A percentile compares a stretch with the other conserved stretches of the same genome.
Evolutionary conservation across 2,113 vertebrate species (phyloP).

Genomic region (Thamnophis sirtalis): DNA sequence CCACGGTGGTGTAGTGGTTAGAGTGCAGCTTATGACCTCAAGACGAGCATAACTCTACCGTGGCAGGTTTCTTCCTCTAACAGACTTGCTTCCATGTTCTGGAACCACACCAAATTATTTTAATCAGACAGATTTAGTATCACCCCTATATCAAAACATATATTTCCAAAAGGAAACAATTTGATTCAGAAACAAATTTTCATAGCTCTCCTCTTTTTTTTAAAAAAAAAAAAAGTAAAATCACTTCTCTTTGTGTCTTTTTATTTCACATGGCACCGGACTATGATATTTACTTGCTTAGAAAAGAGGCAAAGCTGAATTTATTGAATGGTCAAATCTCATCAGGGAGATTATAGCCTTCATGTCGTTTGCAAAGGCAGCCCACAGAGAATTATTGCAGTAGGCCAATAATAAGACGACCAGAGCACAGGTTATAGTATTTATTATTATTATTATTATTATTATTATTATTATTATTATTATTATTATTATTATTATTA

Average conservation of each 20-base stretch:
- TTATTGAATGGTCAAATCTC: neutral
- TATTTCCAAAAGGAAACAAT: neutral
- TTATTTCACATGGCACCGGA: neutral
- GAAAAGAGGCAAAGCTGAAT: neutral
- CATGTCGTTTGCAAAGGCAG: neutral
- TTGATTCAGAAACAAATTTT: neutral
- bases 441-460: too few relatives aligned
- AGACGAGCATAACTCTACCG: neutral
- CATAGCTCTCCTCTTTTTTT: neutral
- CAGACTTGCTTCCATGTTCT: neutral
- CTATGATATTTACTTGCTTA: neutral
- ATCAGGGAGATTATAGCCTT: neutral
- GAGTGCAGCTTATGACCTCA: neutral
- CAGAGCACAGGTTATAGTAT: neutral
- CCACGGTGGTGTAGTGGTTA: too few relatives aligned
- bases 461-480: too few relatives aligned
- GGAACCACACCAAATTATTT: neutral
- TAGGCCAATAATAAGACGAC: neutral
- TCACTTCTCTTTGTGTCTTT: neutral
- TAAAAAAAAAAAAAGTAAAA: too few relatives aligned
- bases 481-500: too few relatives aligned
- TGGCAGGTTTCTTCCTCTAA: neutral
- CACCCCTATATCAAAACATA: neutral
- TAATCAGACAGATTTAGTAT: neutral
- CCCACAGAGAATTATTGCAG: neutral